A percentile compares a stretch with the other conserved stretches of the same genome.
These are phyloP conservation scores for Neogobius melanostomus DNA, from an alignment of 2,113 vertebrate species.

Conservation along the genomic window DNA sequence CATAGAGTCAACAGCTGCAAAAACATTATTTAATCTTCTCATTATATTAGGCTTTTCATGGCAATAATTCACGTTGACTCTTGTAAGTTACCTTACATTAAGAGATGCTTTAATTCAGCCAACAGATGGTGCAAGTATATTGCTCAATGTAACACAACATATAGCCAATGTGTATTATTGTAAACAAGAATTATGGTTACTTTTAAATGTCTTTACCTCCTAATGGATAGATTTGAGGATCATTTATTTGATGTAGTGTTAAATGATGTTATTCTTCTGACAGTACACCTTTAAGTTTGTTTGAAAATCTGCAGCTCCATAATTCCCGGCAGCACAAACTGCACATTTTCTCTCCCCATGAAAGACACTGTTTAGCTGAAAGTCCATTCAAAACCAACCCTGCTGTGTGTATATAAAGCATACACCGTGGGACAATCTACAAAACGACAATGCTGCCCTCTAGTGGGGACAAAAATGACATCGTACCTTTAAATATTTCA, in stretches of 20 bases:
- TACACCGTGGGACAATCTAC: neutral
- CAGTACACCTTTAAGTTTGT: neutral
- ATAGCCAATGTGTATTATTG: conserved; percentile 1
- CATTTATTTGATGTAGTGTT: too few species aligned
- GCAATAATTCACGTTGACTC: conserved; percentile 25
- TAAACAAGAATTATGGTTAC: too few species aligned
- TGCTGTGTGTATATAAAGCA: neutral
- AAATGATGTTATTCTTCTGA: neutral
- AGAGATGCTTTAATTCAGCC: neutral
- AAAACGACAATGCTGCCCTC: conserved; percentile 67
- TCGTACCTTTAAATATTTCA: neutral
- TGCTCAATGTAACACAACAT: neutral
- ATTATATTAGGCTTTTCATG: conserved; percentile 27
- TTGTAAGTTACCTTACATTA: conserved; percentile 15
- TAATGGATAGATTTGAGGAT: too few species aligned
- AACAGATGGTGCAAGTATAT: conserved; percentile 40
- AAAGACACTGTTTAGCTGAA: neutral
- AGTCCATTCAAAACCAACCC: conserved; percentile 8
- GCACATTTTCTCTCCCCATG: neutral
- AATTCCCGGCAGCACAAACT: neutral
- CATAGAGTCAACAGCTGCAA: conserved; percentile 18
- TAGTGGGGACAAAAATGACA: conserved; percentile 23
- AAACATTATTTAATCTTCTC: conserved; percentile 18
- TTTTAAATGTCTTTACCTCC: neutral
- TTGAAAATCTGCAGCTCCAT: neutral